Conservation (phyloP, 2,888 invertebrate genomes). For the Gandaritis pyraliata region DNA sequence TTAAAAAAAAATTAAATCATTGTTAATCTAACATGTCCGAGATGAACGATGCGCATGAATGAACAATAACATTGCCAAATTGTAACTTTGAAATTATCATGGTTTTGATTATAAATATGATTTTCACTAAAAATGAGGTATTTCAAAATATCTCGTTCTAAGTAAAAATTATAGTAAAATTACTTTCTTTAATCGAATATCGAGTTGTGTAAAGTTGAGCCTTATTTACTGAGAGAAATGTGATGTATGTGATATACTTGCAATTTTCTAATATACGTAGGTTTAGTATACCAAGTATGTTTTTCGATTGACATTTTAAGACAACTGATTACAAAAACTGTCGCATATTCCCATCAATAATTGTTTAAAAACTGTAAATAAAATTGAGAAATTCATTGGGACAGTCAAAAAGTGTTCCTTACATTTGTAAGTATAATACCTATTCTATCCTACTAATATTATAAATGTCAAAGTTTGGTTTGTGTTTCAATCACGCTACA, state of each 20-base stretch:
- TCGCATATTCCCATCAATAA: background rate
- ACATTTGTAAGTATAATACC: too few species aligned
- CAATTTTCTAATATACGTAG: slow-evolving; percentile 28
- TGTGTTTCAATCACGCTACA: too few species aligned
- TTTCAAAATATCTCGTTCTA: background rate
- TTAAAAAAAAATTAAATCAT: background rate
- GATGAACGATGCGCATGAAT: too few species aligned
- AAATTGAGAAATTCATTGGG: too few species aligned
- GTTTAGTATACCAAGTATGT: slow-evolving; percentile 29
- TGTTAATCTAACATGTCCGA: too few species aligned
- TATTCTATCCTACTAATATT: too few species aligned
- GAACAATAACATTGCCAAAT: slow-evolving; percentile 23
- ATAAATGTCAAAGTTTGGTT: too few species aligned
- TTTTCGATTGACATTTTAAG: slow-evolving; percentile 7
- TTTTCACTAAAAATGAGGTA: background rate
- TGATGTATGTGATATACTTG: slow-evolving; percentile 54
- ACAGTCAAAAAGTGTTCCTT: too few species aligned
- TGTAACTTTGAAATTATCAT: slow-evolving; percentile 1
- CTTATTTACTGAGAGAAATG: slow-evolving; percentile 39
- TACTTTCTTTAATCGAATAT: background rate
- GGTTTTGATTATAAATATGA: background rate
- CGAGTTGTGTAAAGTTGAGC: slow-evolving; percentile 30
- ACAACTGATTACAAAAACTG: background rate
- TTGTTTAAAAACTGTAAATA: too few species aligned
- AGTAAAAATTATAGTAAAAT: too few species aligned